Percentiles rank a stretch among this genome's conserved stretches.
phyloP scores from a whole-genome alignment of 1,140 invertebrate genomes.

The Neotoxoptera formosana region DNA sequence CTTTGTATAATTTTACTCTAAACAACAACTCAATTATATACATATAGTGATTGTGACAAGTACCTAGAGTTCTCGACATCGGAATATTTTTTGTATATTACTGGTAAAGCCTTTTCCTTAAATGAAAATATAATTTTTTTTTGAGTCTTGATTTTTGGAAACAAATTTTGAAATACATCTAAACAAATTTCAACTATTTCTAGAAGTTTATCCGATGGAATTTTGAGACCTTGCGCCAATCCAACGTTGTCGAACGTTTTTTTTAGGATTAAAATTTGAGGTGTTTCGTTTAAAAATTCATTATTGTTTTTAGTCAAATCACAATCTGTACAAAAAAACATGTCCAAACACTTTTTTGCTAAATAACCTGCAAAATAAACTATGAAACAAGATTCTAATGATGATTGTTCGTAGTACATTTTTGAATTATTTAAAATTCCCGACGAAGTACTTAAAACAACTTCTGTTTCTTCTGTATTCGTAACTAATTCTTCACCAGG shows the following conservation, averaged over 20 bases:
- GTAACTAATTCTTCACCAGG: no score
- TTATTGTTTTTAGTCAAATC: no score
- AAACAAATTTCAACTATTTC: neutral
- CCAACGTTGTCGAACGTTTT: neutral
- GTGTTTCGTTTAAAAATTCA: no score
- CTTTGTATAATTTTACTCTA: neutral
- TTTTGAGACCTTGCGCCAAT: neutral
- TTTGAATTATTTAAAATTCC: no score
- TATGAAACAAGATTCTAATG: no score
- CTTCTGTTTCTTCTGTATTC: no score
- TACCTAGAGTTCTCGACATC: neutral
- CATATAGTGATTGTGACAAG: neutral
- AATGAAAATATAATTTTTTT: neutral
- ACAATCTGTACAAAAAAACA: no score
- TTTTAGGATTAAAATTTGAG: neutral
- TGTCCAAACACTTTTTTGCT: no score
- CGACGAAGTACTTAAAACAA: no score
- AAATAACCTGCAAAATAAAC: no score
- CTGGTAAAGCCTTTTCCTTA: neutral
- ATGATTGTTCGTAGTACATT: no score
- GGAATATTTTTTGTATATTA: neutral
- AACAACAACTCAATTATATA: neutral
- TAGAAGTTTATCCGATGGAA: neutral
- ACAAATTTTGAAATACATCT: neutral
- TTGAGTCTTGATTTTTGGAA: neutral